phyloP scores from a whole-genome alignment of 2,797 vertebrate species.

The Tokudaia muenninki region DNA sequence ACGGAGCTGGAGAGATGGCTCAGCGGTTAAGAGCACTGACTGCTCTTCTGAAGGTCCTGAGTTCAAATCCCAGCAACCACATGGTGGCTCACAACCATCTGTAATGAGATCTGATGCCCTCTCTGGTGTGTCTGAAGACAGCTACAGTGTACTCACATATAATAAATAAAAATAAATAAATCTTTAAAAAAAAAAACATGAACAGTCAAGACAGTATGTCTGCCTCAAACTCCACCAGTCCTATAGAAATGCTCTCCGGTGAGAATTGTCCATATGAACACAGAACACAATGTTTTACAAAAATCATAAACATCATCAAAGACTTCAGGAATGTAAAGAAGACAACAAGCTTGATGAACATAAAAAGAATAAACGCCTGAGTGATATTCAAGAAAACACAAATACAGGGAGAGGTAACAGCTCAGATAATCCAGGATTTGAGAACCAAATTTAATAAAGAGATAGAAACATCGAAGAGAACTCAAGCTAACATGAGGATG shows the following conservation, averaged over 20 bases:
- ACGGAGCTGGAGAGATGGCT: too few relatives aligned
- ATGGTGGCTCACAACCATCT: too few relatives aligned
- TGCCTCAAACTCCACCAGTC: background rate
- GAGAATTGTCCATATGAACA: background rate
- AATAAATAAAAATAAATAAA: too few relatives aligned
- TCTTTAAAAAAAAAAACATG: background rate
- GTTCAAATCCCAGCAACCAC: too few relatives aligned
- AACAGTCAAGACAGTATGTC: background rate
- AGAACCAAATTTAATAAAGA: background rate
- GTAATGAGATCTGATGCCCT: too few relatives aligned
- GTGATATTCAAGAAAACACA: background rate
- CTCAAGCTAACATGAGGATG: background rate
- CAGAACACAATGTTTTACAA: background rate
- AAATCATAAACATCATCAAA: background rate
- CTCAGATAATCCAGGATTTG: background rate
- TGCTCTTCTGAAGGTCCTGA: too few relatives aligned
- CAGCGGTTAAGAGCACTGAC: too few relatives aligned
- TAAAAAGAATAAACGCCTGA: background rate
- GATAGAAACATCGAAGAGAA: background rate
- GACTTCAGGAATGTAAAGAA: background rate
- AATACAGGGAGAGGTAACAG: background rate
- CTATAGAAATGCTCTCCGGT: background rate
- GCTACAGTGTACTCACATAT: too few relatives aligned
- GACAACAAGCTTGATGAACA: background rate
- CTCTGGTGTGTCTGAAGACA: too few relatives aligned